phyloP scores from a whole-genome alignment of 1,140 invertebrate genomes.

The Atopsyche davidsoni region DNA sequence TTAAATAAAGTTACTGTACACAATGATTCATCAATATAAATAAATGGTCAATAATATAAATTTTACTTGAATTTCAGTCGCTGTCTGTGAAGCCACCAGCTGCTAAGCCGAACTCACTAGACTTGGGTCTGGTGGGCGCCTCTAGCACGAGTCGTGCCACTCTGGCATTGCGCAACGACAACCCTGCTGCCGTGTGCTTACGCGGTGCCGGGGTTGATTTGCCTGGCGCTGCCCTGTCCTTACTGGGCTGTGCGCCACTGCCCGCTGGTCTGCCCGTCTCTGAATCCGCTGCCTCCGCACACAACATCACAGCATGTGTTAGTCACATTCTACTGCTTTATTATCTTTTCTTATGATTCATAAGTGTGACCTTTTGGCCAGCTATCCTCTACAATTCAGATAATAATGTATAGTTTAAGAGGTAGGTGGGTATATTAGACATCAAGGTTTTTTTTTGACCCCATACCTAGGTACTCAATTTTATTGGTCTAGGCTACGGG shows the following conservation, averaged over 20 bases:
- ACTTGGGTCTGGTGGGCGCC: conserved; percentile 36
- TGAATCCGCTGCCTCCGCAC: not conserved
- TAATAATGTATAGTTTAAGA: no score
- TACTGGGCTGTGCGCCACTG: conserved; percentile 21
- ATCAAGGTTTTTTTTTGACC: no score
- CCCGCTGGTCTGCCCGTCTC: not conserved
- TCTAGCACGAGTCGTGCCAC: conserved; percentile 34
- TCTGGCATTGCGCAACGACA: conserved; percentile 33
- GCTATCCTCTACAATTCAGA: not conserved
- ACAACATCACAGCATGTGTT: conserved; percentile 27
- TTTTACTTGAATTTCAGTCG: conserved; percentile 11
- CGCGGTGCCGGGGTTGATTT: conserved; percentile 30
- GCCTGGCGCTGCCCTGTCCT: conserved; percentile 30
- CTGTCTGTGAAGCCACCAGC: conserved; percentile 21
- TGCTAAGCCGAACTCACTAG: conserved; percentile 28
- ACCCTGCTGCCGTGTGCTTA: conserved; percentile 34
- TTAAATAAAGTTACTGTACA: not conserved
- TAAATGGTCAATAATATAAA: not conserved
- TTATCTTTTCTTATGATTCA: no score
- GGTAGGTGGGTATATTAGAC: no score
- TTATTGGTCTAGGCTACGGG: no score
- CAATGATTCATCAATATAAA: no score
- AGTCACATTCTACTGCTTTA: conserved; percentile 16
- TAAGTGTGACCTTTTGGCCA: no score
- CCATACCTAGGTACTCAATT: no score